Evolutionary conservation across 2,888 invertebrate genomes (phyloP).

Genomic region (Leptopilina syphax): DNA sequence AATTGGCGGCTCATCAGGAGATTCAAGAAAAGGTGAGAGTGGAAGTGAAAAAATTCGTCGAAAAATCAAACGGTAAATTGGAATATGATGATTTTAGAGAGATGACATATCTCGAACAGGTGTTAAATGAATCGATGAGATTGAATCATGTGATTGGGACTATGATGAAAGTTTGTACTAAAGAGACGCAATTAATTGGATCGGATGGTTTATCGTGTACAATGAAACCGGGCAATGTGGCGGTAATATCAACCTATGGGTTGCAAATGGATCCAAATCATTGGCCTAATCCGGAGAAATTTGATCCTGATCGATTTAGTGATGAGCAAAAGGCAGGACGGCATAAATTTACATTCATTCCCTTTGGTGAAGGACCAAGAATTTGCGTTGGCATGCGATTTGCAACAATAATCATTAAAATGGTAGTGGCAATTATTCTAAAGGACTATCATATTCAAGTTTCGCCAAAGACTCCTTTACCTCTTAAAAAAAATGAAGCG

Average conservation of each 20-base stretch:
- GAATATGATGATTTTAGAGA: slow-evolving; percentile 77
- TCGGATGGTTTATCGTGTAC: slow-evolving; percentile 61
- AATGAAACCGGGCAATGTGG: slow-evolving; percentile 55
- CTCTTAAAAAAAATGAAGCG: slow-evolving; percentile 50
- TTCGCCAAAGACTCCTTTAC: slow-evolving; percentile 58
- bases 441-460: slow-evolving; percentile 57
- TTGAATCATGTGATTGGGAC: slow-evolving; percentile 41
- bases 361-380: slow-evolving; percentile 68
- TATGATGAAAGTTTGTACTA: slow-evolving; percentile 57
- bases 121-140: slow-evolving; percentile 70
- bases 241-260: slow-evolving; percentile 53
- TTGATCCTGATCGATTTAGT: slow-evolving; percentile 64
- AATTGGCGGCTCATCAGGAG: slow-evolving; percentile 75
- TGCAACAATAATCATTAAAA: slow-evolving; percentile 62
- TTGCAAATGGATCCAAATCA: slow-evolving; percentile 59
- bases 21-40: slow-evolving; percentile 77
- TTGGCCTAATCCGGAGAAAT: slow-evolving; percentile 62
- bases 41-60: slow-evolving; percentile 74
- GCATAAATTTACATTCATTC: slow-evolving; percentile 59
- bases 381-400: slow-evolving; percentile 66
- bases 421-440: slow-evolving; percentile 56
- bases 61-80: slow-evolving; percentile 71
- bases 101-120: slow-evolving; percentile 78
- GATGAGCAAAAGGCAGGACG: slow-evolving; percentile 53
- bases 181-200: slow-evolving; percentile 56